These are phyloP conservation scores for Dufourea novaeangliae DNA, from an alignment of 1,140 invertebrate species.

Conservation along the genomic window DNA sequence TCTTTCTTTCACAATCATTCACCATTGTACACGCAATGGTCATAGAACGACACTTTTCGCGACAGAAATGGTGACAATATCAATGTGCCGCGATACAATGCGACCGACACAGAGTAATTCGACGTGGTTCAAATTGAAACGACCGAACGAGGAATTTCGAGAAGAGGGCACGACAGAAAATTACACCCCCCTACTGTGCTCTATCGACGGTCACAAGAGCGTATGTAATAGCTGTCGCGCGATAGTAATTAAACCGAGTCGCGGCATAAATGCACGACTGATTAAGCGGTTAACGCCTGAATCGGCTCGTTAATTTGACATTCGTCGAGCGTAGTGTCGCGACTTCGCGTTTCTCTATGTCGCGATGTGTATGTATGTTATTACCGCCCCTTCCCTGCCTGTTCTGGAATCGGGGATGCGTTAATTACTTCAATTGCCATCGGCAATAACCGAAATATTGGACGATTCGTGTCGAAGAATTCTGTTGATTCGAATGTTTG, in stretches of 20 bases:
- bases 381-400: not conserved
- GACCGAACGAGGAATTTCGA: constrained; percentile 14
- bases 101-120: too few species aligned
- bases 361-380: constrained; percentile 28
- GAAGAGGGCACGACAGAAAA: constrained; percentile 23
- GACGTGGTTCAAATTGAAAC: not conserved
- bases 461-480: not conserved
- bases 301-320: constrained; percentile 51
- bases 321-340: constrained; percentile 25
- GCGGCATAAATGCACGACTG: constrained; percentile 44
- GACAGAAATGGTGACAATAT: not conserved
- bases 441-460: constrained; percentile 5
- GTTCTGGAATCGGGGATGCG: too few species aligned
- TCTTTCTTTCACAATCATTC: not conserved
- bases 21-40: not conserved
- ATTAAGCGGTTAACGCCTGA: constrained; percentile 53
- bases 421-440: constrained; percentile 8
- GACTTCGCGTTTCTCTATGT: not conserved
- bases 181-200: constrained; percentile 22
- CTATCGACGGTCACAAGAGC: not conserved
- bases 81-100: not conserved
- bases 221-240: constrained; percentile 12
- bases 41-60: not conserved
- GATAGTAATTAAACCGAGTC: constrained; percentile 43
- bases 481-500: not conserved